Evolutionary conservation across 2,888 invertebrate genomes (phyloP), one percentile per base, ranked within the genome.

Genomic region (Lochmaea crataegi): DNA sequence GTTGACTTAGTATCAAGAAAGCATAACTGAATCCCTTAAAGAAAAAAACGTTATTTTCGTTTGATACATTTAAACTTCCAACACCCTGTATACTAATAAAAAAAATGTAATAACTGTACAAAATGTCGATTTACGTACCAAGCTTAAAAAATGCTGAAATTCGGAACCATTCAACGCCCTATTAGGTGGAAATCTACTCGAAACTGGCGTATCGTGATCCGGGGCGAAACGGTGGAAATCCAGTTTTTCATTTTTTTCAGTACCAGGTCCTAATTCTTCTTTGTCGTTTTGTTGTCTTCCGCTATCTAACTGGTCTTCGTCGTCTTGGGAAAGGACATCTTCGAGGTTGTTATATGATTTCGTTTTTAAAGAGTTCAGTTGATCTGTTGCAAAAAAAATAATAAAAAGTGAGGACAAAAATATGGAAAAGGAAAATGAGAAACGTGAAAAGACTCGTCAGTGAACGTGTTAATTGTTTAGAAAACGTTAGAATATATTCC

Each of bases 111-210:
- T 22, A 22, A 22, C 22, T 2, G 22, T 22, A 22, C 11, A n/a
- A n/a, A n/a, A n/a, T n/a, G n/a, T n/a, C n/a, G 26, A 22, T 14
- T 14, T 41, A 80, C 79, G 78, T 80, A 89, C 89, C 88, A 89
- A 86, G 84, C 87, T 86, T 53, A 89, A 87, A 76, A 88, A 89
- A 82, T 86, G 88, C 73, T 87, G 86, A 22, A 89, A 82, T 78
- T 89, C 88, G 68, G 85, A 85, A 69, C 86, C 87, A 0, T 84
- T 82, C 64, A 53, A 53, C 3, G 38, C 48, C 38, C 75, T 76
- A n/a, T 60, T 77, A 60, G 70, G 77, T 14, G 78, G 76, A 12
- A 65, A 63, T 77, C 82, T 85, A 75, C 82, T 85, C n/a, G 82
- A 84, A 26, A 86, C 66, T 2, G 86, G 86, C 11, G 85, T 85